phyloP scores from a whole-genome alignment of 2,113 vertebrate genomes.

The Pelmatolapia mariae region DNA sequence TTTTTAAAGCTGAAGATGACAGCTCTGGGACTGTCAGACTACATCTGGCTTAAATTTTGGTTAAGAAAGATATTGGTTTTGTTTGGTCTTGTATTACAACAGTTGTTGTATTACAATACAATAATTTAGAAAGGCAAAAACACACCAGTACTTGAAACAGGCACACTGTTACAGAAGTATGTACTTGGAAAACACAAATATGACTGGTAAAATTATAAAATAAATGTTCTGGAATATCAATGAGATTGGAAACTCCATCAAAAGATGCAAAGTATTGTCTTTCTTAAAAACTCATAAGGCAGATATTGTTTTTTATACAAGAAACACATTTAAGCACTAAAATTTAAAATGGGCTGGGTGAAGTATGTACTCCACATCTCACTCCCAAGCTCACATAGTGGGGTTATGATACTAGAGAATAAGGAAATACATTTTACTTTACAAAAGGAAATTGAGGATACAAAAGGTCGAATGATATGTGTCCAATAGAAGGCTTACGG shows the following conservation, averaged over 20 bases:
- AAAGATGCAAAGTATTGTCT: no score
- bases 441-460: not conserved
- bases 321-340: not conserved
- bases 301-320: not conserved
- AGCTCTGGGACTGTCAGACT: not conserved
- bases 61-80: not conserved
- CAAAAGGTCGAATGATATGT: no score
- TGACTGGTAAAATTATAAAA: accelerated
- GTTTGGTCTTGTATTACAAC: not conserved
- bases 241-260: not conserved
- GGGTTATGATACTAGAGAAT: not conserved
- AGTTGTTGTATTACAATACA: not conserved
- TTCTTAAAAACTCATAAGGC: not conserved
- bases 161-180: not conserved
- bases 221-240: not conserved
- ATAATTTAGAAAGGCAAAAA: not conserved
- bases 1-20: not conserved
- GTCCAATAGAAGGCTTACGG: no score
- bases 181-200: not conserved
- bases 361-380: not conserved
- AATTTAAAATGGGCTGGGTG: not conserved
- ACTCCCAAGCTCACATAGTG: not conserved
- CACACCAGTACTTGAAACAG: not conserved
- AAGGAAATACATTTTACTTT: not conserved
- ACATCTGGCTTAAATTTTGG: not conserved